Evolutionary conservation across 1,140 invertebrate species (phyloP), one percentile per base, ranked within the genome.

Genomic region (Condylostylus longicornis): DNA sequence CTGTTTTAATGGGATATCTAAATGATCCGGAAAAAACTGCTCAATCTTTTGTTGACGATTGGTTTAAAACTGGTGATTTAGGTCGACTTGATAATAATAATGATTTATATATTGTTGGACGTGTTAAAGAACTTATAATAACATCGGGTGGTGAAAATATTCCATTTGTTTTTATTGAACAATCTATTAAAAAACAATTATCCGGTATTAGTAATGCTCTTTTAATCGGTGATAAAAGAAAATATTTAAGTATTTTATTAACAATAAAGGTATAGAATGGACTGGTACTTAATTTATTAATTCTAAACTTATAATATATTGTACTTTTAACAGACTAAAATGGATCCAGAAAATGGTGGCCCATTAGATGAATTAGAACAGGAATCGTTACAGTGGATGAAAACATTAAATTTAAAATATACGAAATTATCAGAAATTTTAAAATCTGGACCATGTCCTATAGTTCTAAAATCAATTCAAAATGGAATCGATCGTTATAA

Each of bases 81-180:
- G 84, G 83, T 12, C 69, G 65, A 49, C 55, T 78, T 4, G 82
- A 87, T 53, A 61, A 66, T 19, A 66, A 78, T 45, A 77, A 74
- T 19, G 75, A 74, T 48, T 51, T 88, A 2, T 79, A 71, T 42
- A 77, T 89, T 35, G 88, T 84, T 14, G 83, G 83, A 33, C 70
- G 81, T 53, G 71, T 78, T 38, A 83, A 82, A 70, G 83, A 88
- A 57, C 47, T 90, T 7, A 66, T 91, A 4, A 88, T 89, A 39
- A 91, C 87, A 12, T 83, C 85, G 35, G 86, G 86, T 15, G 86
- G 86, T 28, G 85, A 91, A 66, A 91, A 91, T 58, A 67, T 90
- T 37, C 71, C 86, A 20, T 84, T 86, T 12, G 72, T 85, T 19
- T 69, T 74, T 12, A 82, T 89, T 42, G 87, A 91, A 63, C 75